Percentiles rank a stretch among this genome's conserved stretches.
phyloP scores from a whole-genome alignment of 64 coral and sea anemone genomes.

The Dendronephthya gigantea region DNA sequence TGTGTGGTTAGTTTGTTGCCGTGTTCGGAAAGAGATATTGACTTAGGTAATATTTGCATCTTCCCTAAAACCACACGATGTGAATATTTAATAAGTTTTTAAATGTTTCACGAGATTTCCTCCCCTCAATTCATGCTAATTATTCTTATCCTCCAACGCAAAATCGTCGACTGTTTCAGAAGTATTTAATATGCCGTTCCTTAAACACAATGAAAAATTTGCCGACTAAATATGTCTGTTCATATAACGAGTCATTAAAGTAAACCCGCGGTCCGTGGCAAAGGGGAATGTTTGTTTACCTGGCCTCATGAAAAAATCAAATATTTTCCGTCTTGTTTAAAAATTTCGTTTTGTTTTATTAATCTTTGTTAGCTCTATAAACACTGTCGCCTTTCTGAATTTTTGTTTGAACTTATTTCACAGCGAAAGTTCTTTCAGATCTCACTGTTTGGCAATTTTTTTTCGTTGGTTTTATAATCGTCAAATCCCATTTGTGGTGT shows the following conservation, averaged over 20 bases:
- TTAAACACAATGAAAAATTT: background rate
- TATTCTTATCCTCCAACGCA: background rate
- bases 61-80: background rate
- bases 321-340: conserved; percentile 15
- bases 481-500: background rate
- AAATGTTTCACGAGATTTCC: conserved; percentile 5
- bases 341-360: conserved; percentile 1
- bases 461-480: background rate
- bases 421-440: background rate
- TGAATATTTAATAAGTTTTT: conserved; percentile 16
- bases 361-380: background rate
- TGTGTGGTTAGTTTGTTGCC: background rate
- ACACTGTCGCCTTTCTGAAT: background rate
- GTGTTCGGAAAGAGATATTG: background rate
- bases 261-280: background rate
- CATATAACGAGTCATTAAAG: background rate
- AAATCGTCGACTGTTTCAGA: background rate
- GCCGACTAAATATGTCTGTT: background rate
- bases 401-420: background rate
- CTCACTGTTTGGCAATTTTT: background rate
- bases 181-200: background rate
- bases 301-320: background rate
- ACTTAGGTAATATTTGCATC: background rate
- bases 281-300: background rate
- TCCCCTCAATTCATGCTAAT: background rate